Evolutionary conservation across 2,888 invertebrate genomes (phyloP).

Genomic region (Clepsis dumicolana): DNA sequence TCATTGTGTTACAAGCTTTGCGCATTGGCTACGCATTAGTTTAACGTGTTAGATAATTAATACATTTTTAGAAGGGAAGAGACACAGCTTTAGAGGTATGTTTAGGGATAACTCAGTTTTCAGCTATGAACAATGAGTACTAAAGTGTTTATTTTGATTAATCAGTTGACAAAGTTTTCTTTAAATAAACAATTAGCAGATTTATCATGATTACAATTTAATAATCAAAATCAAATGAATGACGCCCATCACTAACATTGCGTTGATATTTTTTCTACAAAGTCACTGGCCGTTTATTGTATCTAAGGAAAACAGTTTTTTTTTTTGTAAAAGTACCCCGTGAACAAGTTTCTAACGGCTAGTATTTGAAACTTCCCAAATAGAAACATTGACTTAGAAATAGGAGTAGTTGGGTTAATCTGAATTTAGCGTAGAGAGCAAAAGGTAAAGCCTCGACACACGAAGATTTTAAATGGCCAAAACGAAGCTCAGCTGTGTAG

Average conservation of each 20-base stretch:
- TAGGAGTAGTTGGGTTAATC: no score
- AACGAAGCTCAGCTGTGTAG: no score
- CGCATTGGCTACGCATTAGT: background rate
- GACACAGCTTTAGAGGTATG: background rate
- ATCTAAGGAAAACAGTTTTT: background rate
- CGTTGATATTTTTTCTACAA: background rate
- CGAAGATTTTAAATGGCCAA: no score
- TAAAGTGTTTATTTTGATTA: no score
- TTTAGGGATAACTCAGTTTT: background rate
- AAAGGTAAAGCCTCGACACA: no score
- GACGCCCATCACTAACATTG: no score
- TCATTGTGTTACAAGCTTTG: background rate
- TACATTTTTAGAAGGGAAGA: background rate
- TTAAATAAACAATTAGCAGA: no score
- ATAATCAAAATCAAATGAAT: no score
- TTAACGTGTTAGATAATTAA: constrained; percentile 9
- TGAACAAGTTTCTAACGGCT: background rate
- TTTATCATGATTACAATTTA: background rate
- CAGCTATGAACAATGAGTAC: no score
- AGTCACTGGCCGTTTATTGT: background rate
- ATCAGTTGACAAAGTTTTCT: no score
- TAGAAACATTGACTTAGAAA: background rate
- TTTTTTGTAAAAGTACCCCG: background rate
- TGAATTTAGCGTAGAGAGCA: no score
- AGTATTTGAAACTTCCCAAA: background rate